These are phyloP conservation scores for Leptinotarsa undecemlineata DNA, from an alignment of 1,140 invertebrate genomes.

Conservation along the genomic window DNA sequence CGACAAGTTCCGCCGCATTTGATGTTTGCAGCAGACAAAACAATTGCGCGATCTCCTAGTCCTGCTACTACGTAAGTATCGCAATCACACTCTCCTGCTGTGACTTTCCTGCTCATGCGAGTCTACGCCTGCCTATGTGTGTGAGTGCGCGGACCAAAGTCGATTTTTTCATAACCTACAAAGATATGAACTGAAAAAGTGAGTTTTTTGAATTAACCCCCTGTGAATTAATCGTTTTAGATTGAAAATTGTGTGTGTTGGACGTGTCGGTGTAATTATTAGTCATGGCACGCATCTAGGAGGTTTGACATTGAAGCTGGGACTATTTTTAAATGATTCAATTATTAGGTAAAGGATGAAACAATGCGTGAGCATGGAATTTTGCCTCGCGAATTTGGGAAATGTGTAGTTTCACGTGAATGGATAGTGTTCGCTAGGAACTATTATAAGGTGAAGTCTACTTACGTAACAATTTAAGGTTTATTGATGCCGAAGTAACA, in stretches of 20 bases:
- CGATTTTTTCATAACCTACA: background rate
- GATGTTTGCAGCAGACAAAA: background rate
- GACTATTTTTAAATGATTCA: constrained; percentile 2
- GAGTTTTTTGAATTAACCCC: background rate
- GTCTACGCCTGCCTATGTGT: background rate
- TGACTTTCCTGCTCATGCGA: background rate
- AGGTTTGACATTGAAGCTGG: background rate
- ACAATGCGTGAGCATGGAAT: background rate
- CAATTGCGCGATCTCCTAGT: background rate
- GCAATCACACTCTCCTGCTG: background rate
- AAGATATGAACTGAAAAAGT: constrained; percentile 3
- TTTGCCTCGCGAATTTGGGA: too few species aligned
- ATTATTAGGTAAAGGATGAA: background rate
- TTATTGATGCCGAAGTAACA: too few species aligned
- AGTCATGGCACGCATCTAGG: background rate
- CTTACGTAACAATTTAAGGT: too few species aligned
- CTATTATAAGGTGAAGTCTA: too few species aligned
- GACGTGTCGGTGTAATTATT: too few species aligned
- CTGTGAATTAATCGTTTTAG: background rate
- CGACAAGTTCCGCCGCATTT: background rate
- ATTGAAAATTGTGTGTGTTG: too few species aligned
- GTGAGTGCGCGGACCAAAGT: background rate
- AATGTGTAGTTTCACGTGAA: too few species aligned
- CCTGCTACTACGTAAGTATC: background rate
- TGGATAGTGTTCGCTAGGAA: too few species aligned